Conservation (phyloP, 2,113 vertebrate species). For the Erythrolamprus reginae region DNA sequence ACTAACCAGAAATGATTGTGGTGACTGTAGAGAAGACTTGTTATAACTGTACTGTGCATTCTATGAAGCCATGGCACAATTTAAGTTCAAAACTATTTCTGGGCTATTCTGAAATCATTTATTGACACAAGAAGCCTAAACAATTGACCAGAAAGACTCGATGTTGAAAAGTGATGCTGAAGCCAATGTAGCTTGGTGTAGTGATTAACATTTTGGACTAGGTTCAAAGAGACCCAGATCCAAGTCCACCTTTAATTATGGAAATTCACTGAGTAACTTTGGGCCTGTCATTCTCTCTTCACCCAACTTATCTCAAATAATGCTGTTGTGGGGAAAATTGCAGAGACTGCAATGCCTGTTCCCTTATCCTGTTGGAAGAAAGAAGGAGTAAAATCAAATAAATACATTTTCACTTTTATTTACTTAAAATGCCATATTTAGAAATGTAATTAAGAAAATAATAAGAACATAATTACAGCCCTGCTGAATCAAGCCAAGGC, state of each 20-base stretch:
- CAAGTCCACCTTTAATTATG: neutral
- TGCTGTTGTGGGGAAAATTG: neutral
- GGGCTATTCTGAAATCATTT: slow-evolving; percentile 15
- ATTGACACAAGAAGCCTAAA: slow-evolving; percentile 28
- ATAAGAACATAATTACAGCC: neutral
- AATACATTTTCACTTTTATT: neutral
- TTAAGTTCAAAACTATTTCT: slow-evolving; percentile 7
- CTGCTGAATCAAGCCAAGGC: neutral
- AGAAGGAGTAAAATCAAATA: neutral
- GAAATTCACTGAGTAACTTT: neutral
- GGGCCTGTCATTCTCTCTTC: neutral
- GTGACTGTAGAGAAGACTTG: neutral
- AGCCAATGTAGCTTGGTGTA: neutral
- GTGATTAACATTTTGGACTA: neutral
- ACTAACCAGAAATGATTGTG: neutral
- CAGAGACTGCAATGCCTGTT: neutral
- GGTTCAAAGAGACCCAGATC: neutral
- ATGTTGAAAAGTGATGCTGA: neutral
- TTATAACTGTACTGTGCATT: neutral
- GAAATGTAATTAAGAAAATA: slow-evolving; percentile 4
- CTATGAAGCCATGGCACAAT: slow-evolving; percentile 3
- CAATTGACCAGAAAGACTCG: neutral
- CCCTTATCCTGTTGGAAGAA: neutral
- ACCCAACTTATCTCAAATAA: neutral
- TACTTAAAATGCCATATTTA: neutral